A percentile compares a stretch with the other conserved stretches of the same genome.
Evolutionary conservation across 1,140 invertebrate species (phyloP).

Genomic region (Camponotus vicinus): DNA sequence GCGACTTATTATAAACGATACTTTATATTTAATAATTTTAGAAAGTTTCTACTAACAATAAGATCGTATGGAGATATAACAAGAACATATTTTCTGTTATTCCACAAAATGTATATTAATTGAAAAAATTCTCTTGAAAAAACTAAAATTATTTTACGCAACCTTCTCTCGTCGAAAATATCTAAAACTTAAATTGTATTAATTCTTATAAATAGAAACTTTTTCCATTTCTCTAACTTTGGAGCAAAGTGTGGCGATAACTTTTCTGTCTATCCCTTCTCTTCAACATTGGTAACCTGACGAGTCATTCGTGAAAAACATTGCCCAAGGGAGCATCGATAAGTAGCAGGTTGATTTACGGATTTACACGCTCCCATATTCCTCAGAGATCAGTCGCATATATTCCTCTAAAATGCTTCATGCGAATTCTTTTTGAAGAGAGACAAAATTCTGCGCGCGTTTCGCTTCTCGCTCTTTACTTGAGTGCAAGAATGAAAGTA

Average conservation of each 20-base stretch:
- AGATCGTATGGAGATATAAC: neutral
- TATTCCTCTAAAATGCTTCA: conserved; percentile 10
- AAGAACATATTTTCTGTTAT: neutral
- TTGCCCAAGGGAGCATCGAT: conserved; percentile 13
- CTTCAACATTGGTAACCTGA: neutral
- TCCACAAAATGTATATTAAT: neutral
- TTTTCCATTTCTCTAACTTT: neutral
- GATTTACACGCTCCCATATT: conserved; percentile 22
- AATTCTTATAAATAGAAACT: neutral
- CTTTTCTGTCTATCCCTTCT: neutral
- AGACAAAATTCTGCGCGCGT: conserved; percentile 3
- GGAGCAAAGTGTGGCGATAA: neutral
- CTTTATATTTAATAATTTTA: conserved; percentile 9
- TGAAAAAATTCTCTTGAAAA: neutral
- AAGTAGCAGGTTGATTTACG: conserved; percentile 32
- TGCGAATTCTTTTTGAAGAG: neutral
- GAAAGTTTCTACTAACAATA: neutral
- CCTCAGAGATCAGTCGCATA: neutral
- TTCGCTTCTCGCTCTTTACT: conserved; percentile 48
- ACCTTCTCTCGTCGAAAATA: neutral
- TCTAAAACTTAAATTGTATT: conserved; percentile 5
- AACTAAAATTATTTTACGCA: neutral
- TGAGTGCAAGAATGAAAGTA: conserved; percentile 68
- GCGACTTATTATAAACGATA: neutral
- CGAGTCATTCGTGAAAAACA: neutral